Conservation (phyloP, 2,797 vertebrate species). For the Pogonophryne albipinna region DNA sequence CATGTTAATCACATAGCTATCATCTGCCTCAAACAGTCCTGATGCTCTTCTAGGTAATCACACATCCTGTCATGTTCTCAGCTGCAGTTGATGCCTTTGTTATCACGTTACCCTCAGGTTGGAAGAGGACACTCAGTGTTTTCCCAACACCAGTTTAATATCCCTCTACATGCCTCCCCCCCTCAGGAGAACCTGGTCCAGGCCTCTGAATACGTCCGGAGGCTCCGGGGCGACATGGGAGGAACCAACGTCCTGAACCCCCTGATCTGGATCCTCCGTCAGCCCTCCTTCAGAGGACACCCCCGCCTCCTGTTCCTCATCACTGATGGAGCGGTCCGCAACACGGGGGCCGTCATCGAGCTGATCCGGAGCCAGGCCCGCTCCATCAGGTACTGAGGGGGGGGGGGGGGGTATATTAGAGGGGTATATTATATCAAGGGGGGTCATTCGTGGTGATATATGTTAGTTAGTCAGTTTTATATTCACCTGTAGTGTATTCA, state of each 20-base stretch:
- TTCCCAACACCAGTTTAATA: too few relatives aligned
- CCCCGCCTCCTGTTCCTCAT: conserved; percentile 94
- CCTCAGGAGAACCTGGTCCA: conserved; percentile 89
- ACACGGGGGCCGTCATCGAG: conserved; percentile 92
- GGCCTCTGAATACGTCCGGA: conserved; percentile 90
- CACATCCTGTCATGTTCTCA: too few relatives aligned
- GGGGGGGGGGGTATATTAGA: too few relatives aligned
- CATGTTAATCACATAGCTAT: too few relatives aligned
- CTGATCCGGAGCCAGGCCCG: conserved; percentile 89
- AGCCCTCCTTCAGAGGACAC: conserved; percentile 90
- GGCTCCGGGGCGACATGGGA: conserved; percentile 91
- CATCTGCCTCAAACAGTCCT: too few relatives aligned
- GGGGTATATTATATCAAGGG: too few relatives aligned
- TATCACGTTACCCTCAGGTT: accelerated
- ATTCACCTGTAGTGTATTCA: too few relatives aligned
- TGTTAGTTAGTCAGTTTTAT: too few relatives aligned
- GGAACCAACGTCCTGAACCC: conserved; percentile 90
- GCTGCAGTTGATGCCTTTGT: too few relatives aligned
- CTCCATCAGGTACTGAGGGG: conserved; percentile 84
- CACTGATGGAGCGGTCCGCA: conserved; percentile 85
- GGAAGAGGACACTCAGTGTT: too few relatives aligned
- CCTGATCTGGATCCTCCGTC: conserved; percentile 90
- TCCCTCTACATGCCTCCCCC: neutral
- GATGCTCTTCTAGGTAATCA: too few relatives aligned
- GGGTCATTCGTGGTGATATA: too few relatives aligned